These are phyloP conservation scores for Sebastes alutus DNA, from an alignment of 2,797 vertebrate genomes.

Conservation along the genomic window DNA sequence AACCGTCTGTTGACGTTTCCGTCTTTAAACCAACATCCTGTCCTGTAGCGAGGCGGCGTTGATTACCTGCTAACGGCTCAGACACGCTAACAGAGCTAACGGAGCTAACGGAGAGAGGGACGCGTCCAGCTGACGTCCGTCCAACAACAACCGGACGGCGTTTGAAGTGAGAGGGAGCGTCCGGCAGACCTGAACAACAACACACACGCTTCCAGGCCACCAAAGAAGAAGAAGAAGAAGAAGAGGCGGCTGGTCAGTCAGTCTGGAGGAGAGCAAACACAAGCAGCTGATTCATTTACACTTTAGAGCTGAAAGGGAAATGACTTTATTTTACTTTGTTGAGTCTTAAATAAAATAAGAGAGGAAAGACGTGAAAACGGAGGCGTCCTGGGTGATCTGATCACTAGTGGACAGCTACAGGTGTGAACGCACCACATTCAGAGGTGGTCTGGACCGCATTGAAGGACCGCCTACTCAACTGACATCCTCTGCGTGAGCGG, in stretches of 20 bases:
- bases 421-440: not conserved
- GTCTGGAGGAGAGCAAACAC: not conserved
- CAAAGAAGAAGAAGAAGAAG: conserved; percentile 31
- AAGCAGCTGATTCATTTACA: not conserved
- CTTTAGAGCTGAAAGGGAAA: not conserved
- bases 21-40: conserved; percentile 70
- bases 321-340: not conserved
- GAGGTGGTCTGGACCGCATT: too few species aligned
- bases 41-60: conserved; percentile 23
- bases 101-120: not conserved
- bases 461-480: too few species aligned
- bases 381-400: not conserved
- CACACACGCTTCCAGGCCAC: conserved; percentile 26
- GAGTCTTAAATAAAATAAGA: not conserved
- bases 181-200: conserved; percentile 38
- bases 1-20: conserved; percentile 64
- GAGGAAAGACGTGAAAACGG: not conserved
- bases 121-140: conserved; percentile 30
- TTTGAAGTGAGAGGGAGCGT: conserved; percentile 41
- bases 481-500: too few species aligned
- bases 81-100: not conserved
- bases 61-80: conserved; percentile 52
- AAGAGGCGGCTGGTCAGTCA: not conserved
- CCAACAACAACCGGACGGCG: conserved; percentile 52
- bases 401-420: not conserved